Base-by-base conservation (phyloP, 2,888 invertebrate species). In the Leptopilina syphax region DNA sequence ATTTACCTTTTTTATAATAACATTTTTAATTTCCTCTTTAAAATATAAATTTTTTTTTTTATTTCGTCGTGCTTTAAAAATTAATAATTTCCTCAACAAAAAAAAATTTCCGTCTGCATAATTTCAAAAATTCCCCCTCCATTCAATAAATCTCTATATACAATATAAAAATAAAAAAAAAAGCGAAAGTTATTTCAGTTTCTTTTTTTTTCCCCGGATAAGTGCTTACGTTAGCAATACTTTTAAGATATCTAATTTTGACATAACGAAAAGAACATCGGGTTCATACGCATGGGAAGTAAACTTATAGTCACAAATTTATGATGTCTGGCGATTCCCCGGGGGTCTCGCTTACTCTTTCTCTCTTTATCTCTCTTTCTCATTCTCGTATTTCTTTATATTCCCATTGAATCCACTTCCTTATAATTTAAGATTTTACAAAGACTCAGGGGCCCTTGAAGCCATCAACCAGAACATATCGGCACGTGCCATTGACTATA, bases 371-470 rank as follows among this genome's bases (percentile, higher is more conserved):
- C 7, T 70, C 24, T 24, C 13, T 27, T 13, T 70, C 34, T 34
- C 34, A 34, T 34, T 34, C 18, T 70, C 70, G 24, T 70, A 54
- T 54, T 70, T 27, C 54, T n/a, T 7, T 50, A 73, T 57, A 57
- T 54, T 13, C 13, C 57, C 70, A 34, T 73, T 54, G 34, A 73
- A 57, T 54, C 34, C 0, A 27, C 57, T 73, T 70, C 70, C 57
- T 73, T 73, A 34, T 34, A 73, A 73, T 73, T 73, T 73, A 73
- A 34, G 57, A 73, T 73, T 73, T 57, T 57, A 50, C 54, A 57
- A 34, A 73, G 27, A 57, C 54, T 70, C 50, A 27, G 47, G 12
- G 68, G 47, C 18, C 9, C 12, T 70, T 4, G 13, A 57, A 57
- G 13, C 44, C 57, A 73, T 54, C 57, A 73, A n/a, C 57, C 50